A percentile compares a stretch with the other conserved stretches of the same genome.
phyloP scores from a whole-genome alignment of 2,888 invertebrate species.

The Lutraria lutraria region DNA sequence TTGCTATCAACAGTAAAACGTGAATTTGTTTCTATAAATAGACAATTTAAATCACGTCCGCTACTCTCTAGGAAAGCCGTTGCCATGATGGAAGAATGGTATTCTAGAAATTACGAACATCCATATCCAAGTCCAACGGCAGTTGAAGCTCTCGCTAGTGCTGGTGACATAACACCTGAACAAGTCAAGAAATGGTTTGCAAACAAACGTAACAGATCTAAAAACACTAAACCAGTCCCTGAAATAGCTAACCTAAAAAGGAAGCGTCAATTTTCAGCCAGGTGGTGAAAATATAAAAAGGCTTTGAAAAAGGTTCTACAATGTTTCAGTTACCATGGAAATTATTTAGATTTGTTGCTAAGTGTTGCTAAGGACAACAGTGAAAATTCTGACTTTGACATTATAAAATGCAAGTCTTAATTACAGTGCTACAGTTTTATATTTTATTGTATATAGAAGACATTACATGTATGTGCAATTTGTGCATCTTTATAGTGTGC shows the following conservation, averaged over 20 bases:
- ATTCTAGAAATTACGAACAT: constrained; percentile 75
- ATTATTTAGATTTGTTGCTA: neutral
- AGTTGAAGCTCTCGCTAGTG: constrained; percentile 70
- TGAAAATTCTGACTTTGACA: neutral
- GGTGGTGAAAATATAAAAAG: constrained; percentile 52
- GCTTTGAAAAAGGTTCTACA: neutral
- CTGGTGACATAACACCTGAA: constrained; percentile 72
- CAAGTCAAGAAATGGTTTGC: constrained; percentile 84
- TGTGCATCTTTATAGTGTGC: neutral
- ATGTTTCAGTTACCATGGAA: neutral
- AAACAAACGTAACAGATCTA: constrained; percentile 79
- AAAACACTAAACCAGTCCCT: constrained; percentile 73
- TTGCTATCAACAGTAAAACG: constrained; percentile 59
- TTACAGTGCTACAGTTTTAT: neutral
- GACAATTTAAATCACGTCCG: constrained; percentile 63
- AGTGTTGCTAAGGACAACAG: neutral
- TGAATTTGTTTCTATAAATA: constrained; percentile 46
- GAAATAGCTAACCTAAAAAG: constrained; percentile 69
- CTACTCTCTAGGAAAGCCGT: constrained; percentile 71
- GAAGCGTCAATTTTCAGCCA: constrained; percentile 65
- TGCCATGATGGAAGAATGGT: constrained; percentile 78
- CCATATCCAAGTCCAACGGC: constrained; percentile 77
- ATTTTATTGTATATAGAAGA: neutral
- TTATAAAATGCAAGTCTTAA: neutral
- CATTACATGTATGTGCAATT: neutral